Base-by-base conservation (phyloP, 1,140 invertebrate genomes). In the Aphidius gifuensis region DNA sequence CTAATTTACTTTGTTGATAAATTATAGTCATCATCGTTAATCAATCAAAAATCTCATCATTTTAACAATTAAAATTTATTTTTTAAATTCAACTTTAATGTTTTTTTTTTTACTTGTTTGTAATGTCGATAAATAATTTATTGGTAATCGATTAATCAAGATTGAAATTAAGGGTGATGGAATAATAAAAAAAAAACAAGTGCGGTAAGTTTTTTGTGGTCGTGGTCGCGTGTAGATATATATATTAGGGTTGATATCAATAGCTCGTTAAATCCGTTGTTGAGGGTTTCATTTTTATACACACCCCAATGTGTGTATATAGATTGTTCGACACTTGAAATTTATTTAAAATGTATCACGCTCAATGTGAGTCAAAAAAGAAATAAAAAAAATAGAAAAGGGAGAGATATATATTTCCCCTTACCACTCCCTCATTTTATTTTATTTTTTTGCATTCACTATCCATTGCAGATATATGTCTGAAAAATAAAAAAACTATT, bases 261-360 rank as follows among this genome's bases (percentile, higher is more conserved):
- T 80, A 77, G 75, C 77, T 80, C 76, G 75, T 80, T 80, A 78
- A 80, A 77, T 62, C 64, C 61, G 69, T 69, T 50, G 9, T 60
- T 21, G 16, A 51, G 62, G 64, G 66, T 53, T 32, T 32, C 16
- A 49, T 58, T 44, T 11, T 11, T 44, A 11, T 44, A 7, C 43
- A 6, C 43, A 16, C 16, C 39, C 51, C 53, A n/a, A 55, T 40
- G 39, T 40, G 39, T 42, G 39, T 40, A n/a, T 42, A 43, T 43
- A 58, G n/a, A 51, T 11, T 47, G 6, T 48, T 45, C 38, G 51
- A 62, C 45, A 61, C 66, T 72, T 68, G 71, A 65, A 80, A 79
- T 80, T 80, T 79, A 79, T 80, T 78, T 80, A 75, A 76, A 77
- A 67, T 64, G 61, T 59, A 71, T 68, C 64, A 58, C 54, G 23